Evolutionary conservation across 2,113 vertebrate genomes (phyloP).

Genomic region (Anoplopoma fimbria): DNA sequence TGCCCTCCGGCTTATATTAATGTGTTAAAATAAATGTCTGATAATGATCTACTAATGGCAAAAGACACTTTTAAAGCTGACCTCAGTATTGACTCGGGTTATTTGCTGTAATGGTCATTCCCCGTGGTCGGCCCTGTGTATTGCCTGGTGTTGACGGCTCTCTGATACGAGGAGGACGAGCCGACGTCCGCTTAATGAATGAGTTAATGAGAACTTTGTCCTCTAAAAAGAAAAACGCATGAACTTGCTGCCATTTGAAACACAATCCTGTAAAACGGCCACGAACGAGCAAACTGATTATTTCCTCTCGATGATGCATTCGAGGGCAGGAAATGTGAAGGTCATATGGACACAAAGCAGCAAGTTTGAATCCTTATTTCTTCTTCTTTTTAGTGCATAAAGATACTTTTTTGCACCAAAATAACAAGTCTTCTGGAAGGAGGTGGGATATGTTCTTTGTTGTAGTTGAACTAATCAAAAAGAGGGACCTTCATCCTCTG

Average conservation of each 20-base stretch:
- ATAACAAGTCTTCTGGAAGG: not conserved
- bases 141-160: not conserved
- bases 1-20: not conserved
- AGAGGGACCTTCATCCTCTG: too few species aligned
- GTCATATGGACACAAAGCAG: too few species aligned
- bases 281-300: too few species aligned
- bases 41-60: too few species aligned
- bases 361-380: too few species aligned
- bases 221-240: not conserved
- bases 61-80: not conserved
- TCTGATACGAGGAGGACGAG: not conserved
- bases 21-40: too few species aligned
- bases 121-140: not conserved
- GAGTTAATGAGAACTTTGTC: not conserved
- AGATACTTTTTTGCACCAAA: not conserved
- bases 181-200: not conserved
- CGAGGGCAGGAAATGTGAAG: too few species aligned
- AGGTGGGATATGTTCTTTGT: too few species aligned
- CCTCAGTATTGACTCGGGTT: slow-evolving; percentile 21
- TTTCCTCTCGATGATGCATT: too few species aligned
- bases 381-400: not conserved
- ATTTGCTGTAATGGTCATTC: too few species aligned
- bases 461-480: too few species aligned
- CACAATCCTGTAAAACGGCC: too few species aligned
- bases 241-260: not conserved